Evolutionary conservation across 1,140 invertebrate species (phyloP).

Genomic region (Piezodorus guildinii): DNA sequence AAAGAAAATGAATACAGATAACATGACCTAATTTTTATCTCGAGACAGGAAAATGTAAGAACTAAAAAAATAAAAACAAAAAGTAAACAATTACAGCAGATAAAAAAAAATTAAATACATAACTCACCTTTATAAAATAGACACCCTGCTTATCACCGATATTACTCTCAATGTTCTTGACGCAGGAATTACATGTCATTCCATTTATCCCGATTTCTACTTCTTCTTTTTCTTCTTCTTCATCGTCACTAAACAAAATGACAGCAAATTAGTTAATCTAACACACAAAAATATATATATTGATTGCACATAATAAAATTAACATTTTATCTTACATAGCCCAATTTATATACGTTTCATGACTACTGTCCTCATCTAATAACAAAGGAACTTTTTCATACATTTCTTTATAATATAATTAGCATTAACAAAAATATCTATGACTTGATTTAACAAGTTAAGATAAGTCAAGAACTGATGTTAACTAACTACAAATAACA

Average conservation of each 20-base stretch:
- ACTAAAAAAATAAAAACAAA: background rate
- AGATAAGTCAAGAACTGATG: no score
- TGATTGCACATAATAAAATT: background rate
- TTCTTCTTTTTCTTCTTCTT: constrained; percentile 23
- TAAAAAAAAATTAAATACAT: constrained; percentile 14
- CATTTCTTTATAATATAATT: background rate
- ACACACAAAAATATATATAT: no score
- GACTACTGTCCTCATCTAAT: background rate
- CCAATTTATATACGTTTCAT: background rate
- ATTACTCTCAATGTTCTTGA: constrained; percentile 56
- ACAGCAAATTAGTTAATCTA: background rate
- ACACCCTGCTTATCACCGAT: constrained; percentile 48
- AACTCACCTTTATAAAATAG: constrained; percentile 46
- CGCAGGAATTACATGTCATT: constrained; percentile 78
- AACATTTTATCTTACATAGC: background rate
- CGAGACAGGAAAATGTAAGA: no score
- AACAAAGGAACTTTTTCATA: background rate
- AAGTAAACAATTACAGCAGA: background rate
- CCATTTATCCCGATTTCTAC: constrained; percentile 45
- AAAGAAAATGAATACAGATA: no score
- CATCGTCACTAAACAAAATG: constrained; percentile 20
- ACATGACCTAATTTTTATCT: no score
- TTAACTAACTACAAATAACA: no score
- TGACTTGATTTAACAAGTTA: no score
- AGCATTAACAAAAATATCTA: background rate